Evolutionary conservation across 2,113 vertebrate genomes (phyloP), one percentile per base, ranked within the genome.

Genomic region (Bungarus multicinctus): DNA sequence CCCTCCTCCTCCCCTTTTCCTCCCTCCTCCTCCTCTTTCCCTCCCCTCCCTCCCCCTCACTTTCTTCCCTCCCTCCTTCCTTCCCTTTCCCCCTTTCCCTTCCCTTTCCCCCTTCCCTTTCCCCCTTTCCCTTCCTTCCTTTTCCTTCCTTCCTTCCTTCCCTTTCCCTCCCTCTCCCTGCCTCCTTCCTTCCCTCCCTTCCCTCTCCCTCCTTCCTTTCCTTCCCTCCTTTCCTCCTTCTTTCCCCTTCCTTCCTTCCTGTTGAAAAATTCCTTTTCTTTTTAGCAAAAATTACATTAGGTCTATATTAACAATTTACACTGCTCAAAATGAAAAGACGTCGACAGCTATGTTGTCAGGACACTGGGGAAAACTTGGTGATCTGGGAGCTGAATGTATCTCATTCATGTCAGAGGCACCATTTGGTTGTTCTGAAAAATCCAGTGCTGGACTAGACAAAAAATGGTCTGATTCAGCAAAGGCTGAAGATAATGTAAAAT

Each of bases 81-180:
- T 2, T 2, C 14, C 5, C 18, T 5, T n/a, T 14, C 3, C 5
- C 30, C n/a, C 0, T 34, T 4, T n/a, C n/a, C 2, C 0, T 6
- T 7, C 5, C 20, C 3, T 10, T 16, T 16, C 5, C 64, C 12
- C 11, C 2, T 5, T 16, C 4, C 4, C 45, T 47, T 47, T 8
- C 6, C 47, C 8, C 0, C n/a, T 9, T 7, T 7, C 47, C 9
- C 0, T 9, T 7, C 60, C 11, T n/a, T 11, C 30, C 64, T 9
- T 9, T 45, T 4, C 22, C 4, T 5, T 4, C 45, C 45, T 45
- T 4, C 4, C 5, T 45, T 4, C 3, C 2, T 5, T 23, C 55
- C 55, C 0, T 58, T 23, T 3, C 7, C 9, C 11, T n/a, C n/a
- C n/a, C n/a, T n/a, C n/a, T n/a, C n/a, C 60, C 27, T n/a, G 9